Evolutionary conservation across 2,113 vertebrate genomes (phyloP).

Genomic region (Cyanoderma ruficeps): DNA sequence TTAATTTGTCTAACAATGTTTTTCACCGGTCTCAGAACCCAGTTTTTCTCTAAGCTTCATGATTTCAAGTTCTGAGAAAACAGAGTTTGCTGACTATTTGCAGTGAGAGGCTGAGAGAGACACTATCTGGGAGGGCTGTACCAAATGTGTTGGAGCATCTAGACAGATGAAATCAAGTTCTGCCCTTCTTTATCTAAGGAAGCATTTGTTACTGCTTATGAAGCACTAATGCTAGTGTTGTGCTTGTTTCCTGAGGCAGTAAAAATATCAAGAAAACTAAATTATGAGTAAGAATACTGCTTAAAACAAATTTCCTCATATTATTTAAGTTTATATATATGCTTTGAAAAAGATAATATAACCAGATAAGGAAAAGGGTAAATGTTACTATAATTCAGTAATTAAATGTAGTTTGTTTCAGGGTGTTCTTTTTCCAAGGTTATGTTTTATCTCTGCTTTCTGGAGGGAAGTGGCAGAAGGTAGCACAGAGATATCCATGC

Average conservation of each 20-base stretch:
- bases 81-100: neutral
- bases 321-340: neutral
- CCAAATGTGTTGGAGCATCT: neutral
- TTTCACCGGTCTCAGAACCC: neutral
- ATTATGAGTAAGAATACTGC: neutral
- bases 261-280: neutral
- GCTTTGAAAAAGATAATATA: neutral
- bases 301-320: neutral
- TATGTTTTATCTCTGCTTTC: neutral
- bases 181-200: neutral
- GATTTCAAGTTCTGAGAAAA: neutral
- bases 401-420: neutral
- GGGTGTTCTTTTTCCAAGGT: rapidly evolving
- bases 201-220: neutral
- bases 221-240: neutral
- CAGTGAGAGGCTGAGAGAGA: neutral
- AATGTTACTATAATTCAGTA: neutral
- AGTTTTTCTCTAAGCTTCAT: neutral
- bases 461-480: neutral
- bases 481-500: too few species aligned
- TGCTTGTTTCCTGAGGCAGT: neutral
- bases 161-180: neutral
- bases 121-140: neutral
- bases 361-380: neutral
- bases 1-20: neutral